phyloP scores from a whole-genome alignment of 2,113 vertebrate genomes.

The Gadus chalcogrammus region DNA sequence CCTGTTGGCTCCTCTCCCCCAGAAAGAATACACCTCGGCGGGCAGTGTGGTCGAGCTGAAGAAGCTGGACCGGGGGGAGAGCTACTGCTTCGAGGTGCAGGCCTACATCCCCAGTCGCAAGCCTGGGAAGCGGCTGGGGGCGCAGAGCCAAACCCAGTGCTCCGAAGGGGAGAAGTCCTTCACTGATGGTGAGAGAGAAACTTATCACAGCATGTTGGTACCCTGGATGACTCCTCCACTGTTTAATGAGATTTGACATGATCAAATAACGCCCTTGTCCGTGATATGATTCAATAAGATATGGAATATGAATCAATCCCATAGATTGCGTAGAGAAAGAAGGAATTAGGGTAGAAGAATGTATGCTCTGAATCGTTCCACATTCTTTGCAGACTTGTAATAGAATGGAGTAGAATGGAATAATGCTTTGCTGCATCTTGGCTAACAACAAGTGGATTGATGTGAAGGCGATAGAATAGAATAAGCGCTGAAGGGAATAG shows the following conservation, averaged over 20 bases:
- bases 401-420: too few species aligned
- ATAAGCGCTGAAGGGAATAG: too few species aligned
- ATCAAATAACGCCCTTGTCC: background rate
- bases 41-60: constrained; percentile 66
- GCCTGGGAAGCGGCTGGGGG: constrained; percentile 65
- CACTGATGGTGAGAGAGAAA: constrained; percentile 34
- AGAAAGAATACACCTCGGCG: constrained; percentile 73
- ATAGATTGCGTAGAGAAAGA: too few species aligned
- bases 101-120: constrained; percentile 68
- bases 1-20: constrained; percentile 14
- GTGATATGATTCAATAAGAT: too few species aligned
- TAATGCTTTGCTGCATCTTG: too few species aligned
- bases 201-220: background rate
- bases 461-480: too few species aligned
- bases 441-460: too few species aligned
- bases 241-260: background rate
- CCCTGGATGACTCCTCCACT: background rate
- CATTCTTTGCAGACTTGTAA: too few species aligned
- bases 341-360: too few species aligned
- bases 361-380: too few species aligned
- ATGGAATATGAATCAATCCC: too few species aligned
- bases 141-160: constrained; percentile 70
- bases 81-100: constrained; percentile 85
- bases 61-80: constrained; percentile 67
- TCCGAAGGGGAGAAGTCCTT: constrained; percentile 27